Conservation (phyloP, 2,797 vertebrate species). For the Parambassis ranga region DNA sequence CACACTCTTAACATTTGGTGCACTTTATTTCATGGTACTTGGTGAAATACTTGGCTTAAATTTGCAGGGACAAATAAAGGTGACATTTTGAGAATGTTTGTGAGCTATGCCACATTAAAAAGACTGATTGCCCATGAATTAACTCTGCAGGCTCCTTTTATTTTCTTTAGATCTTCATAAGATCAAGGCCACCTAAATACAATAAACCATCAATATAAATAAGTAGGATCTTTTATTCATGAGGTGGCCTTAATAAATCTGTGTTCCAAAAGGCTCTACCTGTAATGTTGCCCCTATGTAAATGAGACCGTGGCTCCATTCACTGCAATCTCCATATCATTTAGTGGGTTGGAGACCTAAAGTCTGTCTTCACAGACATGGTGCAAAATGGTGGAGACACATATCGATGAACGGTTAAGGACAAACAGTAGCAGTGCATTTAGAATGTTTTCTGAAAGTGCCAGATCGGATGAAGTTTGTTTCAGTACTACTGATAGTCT, state of each 20-base stretch:
- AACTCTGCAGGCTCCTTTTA: background rate
- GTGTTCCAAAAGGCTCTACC: conserved; percentile 62
- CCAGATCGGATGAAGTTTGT: too few relatives aligned
- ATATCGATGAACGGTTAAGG: conserved; percentile 34
- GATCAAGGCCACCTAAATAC: conserved; percentile 61
- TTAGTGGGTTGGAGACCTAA: conserved; percentile 40
- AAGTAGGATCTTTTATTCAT: conserved; percentile 75
- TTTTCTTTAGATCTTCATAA: conserved; percentile 32
- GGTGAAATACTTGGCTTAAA: background rate
- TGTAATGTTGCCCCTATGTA: conserved; percentile 69
- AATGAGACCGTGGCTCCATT: conserved; percentile 66
- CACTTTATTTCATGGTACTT: background rate
- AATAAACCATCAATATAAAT: conserved; percentile 62
- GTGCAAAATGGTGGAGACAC: conserved; percentile 35
- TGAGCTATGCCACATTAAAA: background rate
- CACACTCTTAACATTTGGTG: background rate
- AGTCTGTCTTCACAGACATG: conserved; percentile 6
- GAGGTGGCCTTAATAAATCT: conserved; percentile 67
- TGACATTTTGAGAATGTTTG: background rate
- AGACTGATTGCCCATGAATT: background rate
- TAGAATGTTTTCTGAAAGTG: too few relatives aligned
- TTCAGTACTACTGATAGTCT: too few relatives aligned
- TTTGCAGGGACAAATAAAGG: background rate
- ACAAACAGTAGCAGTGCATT: background rate
- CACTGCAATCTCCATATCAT: conserved; percentile 72